A percentile compares a stretch with the other conserved stretches of the same genome.
phyloP scores from a whole-genome alignment of 2,113 vertebrate species.

The Sinosuthora webbiana region DNA sequence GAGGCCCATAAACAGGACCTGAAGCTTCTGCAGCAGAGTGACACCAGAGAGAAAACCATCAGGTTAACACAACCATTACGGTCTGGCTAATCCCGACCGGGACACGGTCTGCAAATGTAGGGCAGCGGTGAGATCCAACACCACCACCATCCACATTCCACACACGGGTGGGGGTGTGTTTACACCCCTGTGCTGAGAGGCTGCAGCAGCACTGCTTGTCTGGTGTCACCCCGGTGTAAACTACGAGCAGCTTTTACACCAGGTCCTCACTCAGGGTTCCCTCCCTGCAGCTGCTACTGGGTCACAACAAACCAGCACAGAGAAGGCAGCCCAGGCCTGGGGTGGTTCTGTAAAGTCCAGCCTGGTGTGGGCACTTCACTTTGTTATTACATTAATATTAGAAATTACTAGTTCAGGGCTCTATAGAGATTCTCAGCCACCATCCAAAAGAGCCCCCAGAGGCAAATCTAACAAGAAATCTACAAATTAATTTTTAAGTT shows the following conservation, averaged over 20 bases:
- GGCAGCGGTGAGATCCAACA: background rate
- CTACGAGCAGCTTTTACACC: fast-evolving
- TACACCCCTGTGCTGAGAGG: background rate
- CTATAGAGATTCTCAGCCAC: background rate
- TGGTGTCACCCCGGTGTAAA: background rate
- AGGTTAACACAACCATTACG: background rate
- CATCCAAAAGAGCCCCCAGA: background rate
- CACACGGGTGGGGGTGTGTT: background rate
- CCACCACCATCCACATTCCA: background rate
- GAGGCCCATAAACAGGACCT: background rate
- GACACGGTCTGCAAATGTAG: background rate
- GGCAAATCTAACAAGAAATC: background rate
- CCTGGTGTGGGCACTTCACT: background rate
- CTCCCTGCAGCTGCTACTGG: background rate
- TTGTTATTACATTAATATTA: background rate
- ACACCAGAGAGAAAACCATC: background rate
- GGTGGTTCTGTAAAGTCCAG: fast-evolving
- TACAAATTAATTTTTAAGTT: background rate
- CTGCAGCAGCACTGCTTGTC: background rate
- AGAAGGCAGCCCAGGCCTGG: background rate
- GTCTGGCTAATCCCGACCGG: background rate
- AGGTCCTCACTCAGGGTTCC: background rate
- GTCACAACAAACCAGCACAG: background rate
- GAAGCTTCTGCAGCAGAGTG: background rate
- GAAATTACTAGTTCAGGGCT: background rate